These are phyloP conservation scores for Stomorhina lunata DNA, from an alignment of 2,888 invertebrate genomes.

Conservation along the genomic window DNA sequence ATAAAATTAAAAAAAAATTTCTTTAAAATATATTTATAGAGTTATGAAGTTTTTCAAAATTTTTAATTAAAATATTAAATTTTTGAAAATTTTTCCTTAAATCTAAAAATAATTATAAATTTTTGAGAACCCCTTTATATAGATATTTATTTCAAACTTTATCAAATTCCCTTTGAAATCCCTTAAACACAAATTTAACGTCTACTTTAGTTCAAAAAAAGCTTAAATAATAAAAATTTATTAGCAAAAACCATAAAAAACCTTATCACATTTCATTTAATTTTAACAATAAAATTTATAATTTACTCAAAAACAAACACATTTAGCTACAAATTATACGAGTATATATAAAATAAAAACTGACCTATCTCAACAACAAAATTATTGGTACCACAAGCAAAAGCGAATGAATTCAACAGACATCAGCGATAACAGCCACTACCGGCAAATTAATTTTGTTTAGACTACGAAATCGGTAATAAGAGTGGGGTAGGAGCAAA, in stretches of 20 bases:
- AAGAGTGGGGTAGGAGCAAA: neutral
- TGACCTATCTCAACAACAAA: conserved; percentile 54
- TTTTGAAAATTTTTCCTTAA: neutral
- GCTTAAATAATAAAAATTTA: neutral
- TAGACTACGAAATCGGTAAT: conserved; percentile 9
- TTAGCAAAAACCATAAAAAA: neutral
- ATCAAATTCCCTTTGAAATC: neutral
- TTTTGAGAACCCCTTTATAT: too few species aligned
- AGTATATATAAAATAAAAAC: neutral
- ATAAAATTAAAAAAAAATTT: neutral
- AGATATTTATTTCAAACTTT: too few species aligned
- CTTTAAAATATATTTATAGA: too few species aligned
- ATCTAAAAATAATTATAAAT: too few species aligned
- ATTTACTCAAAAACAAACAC: neutral
- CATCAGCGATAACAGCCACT: neutral
- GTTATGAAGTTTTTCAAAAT: too few species aligned
- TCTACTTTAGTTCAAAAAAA: conserved; percentile 14
- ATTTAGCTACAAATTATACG: too few species aligned
- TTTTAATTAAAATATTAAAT: neutral
- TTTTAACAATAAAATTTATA: conserved; percentile 24
- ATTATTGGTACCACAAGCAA: conserved; percentile 15
- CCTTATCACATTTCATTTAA: conserved; percentile 38
- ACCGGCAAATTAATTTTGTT: conserved; percentile 34
- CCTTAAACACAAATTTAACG: neutral
- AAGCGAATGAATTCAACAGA: neutral